Evolutionary conservation across 2,888 invertebrate species (phyloP).

Genomic region (Thecocarcelia acutangulata): DNA sequence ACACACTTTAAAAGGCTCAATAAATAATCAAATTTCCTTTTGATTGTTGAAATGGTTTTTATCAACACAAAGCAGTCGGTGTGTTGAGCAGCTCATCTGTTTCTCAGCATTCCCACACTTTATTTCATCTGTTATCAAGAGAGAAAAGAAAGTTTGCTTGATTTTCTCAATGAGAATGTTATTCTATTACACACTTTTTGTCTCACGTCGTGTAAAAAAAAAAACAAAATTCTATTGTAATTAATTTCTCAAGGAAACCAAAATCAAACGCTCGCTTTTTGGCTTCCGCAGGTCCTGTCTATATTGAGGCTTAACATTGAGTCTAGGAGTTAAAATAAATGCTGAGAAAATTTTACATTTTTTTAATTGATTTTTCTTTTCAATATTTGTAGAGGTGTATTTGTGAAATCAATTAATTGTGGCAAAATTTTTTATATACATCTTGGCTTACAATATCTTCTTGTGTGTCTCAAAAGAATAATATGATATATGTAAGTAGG

Average conservation of each 20-base stretch:
- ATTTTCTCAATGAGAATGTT: neutral
- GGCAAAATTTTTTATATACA: too few species aligned
- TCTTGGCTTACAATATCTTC: too few species aligned
- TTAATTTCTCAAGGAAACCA: neutral
- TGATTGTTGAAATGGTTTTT: neutral
- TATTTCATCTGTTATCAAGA: neutral
- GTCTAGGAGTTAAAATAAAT: neutral
- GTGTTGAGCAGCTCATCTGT: neutral
- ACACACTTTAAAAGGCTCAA: slow-evolving; percentile 1
- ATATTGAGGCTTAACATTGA: slow-evolving; percentile 44
- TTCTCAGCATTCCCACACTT: neutral
- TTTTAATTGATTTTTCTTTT: too few species aligned
- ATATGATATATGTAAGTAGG: too few species aligned
- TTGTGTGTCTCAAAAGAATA: too few species aligned
- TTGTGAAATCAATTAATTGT: too few species aligned
- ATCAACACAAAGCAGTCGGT: neutral
- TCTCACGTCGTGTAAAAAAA: neutral
- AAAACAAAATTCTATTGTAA: neutral
- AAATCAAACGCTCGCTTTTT: neutral
- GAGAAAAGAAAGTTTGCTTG: neutral
- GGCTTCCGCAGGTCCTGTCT: neutral
- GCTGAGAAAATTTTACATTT: too few species aligned
- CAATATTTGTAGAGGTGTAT: too few species aligned
- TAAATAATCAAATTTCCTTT: neutral
- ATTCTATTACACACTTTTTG: too few species aligned